A percentile compares a stretch with the other conserved stretches of the same genome.
phyloP scores from a whole-genome alignment of 2,113 vertebrate genomes.

The Egretta garzetta region DNA sequence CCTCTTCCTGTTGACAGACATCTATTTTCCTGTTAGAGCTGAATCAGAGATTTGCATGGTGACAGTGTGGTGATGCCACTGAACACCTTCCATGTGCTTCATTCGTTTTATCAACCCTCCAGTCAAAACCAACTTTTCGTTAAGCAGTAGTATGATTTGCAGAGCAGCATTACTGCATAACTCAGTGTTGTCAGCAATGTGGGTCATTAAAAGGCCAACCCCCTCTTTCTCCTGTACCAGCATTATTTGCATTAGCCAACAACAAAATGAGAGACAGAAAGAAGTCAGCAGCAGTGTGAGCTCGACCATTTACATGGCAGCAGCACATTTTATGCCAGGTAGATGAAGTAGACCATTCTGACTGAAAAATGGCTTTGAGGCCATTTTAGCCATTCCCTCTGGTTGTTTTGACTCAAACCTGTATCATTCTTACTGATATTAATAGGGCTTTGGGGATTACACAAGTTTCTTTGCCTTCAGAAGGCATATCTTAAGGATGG shows the following conservation, averaged over 20 bases:
- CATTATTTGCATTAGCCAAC: background rate
- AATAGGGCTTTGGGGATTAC: background rate
- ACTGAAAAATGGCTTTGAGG: background rate
- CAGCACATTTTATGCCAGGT: background rate
- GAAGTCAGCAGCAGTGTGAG: background rate
- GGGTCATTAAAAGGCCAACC: slow-evolving; percentile 4
- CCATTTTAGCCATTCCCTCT: background rate
- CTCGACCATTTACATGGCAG: background rate
- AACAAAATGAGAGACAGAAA: background rate
- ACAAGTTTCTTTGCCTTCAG: background rate
- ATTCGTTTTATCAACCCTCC: slow-evolving; percentile 21
- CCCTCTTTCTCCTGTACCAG: background rate
- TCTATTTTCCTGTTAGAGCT: background rate
- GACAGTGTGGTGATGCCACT: background rate
- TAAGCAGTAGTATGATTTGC: background rate
- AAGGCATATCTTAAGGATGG: background rate
- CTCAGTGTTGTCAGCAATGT: background rate
- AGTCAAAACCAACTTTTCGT: background rate
- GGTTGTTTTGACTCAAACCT: background rate
- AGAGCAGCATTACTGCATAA: background rate
- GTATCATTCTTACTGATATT: background rate
- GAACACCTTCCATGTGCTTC: background rate
- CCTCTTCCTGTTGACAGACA: background rate
- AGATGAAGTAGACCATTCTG: background rate
- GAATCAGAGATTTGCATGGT: background rate